Percentiles rank a stretch among this genome's conserved stretches.
Conservation (phyloP, 2,888 invertebrate genomes). For the Acanthosepion lycidas region DNA sequence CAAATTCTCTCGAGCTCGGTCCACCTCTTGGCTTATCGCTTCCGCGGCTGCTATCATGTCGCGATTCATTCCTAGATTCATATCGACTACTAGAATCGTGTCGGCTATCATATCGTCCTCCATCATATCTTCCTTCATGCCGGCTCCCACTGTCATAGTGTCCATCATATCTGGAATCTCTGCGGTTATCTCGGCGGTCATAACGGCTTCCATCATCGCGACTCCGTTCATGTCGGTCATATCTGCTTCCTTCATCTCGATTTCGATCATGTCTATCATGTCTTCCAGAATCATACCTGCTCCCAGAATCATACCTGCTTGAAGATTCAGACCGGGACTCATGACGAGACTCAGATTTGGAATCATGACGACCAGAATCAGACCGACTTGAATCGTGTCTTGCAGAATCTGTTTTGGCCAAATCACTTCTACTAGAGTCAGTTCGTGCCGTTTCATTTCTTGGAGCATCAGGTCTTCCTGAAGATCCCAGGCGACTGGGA, state of each 20-base stretch:
- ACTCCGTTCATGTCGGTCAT: conserved; percentile 51
- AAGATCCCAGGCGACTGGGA: neutral
- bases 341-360: conserved; percentile 34
- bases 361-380: conserved; percentile 43
- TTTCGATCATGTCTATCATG: conserved; percentile 47
- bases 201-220: conserved; percentile 50
- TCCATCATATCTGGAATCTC: conserved; percentile 50
- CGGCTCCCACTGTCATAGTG: conserved; percentile 52
- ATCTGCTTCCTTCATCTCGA: conserved; percentile 51
- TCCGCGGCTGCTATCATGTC: conserved; percentile 35
- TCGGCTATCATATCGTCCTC: conserved; percentile 47
- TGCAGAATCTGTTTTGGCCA: neutral
- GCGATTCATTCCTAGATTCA: conserved; percentile 8
- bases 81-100: conserved; percentile 38
- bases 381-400: conserved; percentile 33
- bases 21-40: conserved; percentile 37
- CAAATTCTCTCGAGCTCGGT: neutral
- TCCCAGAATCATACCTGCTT: conserved; percentile 41
- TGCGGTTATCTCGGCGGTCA: conserved; percentile 48
- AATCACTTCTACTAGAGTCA: neutral
- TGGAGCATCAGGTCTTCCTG: conserved; percentile 8
- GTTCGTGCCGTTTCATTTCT: neutral
- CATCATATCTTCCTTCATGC: conserved; percentile 50
- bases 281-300: conserved; percentile 42
- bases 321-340: conserved; percentile 40